Conservation (phyloP, 2,888 invertebrate species). For the Augiades crinisus region DNA sequence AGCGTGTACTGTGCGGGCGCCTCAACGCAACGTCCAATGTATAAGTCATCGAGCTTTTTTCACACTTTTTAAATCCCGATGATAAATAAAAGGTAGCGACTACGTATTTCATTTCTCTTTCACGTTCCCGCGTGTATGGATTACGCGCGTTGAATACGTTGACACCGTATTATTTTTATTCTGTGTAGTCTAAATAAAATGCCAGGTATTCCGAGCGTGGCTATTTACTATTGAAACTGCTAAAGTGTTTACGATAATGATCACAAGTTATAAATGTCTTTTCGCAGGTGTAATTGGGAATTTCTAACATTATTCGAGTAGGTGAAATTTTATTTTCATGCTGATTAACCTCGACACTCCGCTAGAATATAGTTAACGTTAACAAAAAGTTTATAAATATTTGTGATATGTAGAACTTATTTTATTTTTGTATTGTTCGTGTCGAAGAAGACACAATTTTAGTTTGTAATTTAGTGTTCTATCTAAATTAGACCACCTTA, state of each 20-base stretch:
- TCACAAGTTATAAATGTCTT: conserved; percentile 24
- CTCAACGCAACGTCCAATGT: conserved; percentile 18
- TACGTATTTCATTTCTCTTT: conserved; percentile 22
- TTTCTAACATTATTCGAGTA: neutral
- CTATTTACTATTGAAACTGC: neutral
- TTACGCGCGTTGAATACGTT: conserved; percentile 23
- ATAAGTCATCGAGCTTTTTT: conserved; percentile 25
- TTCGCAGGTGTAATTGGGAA: conserved; percentile 19
- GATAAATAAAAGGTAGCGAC: conserved; percentile 23
- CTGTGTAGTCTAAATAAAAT: conserved; percentile 23
- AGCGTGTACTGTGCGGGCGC: neutral
- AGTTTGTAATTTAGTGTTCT: too few species aligned
- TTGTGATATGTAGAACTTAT: too few species aligned
- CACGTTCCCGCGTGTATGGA: conserved; percentile 17
- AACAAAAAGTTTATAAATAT: too few species aligned
- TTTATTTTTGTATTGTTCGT: too few species aligned
- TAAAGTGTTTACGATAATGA: conserved; percentile 27
- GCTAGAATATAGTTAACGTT: neutral
- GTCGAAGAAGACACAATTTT: too few species aligned
- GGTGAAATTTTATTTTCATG: conserved; percentile 2
- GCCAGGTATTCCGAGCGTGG: conserved; percentile 14
- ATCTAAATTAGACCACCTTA: too few species aligned
- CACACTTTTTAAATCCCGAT: conserved; percentile 25
- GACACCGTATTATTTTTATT: conserved; percentile 26
- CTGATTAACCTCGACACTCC: neutral